Percentiles rank a stretch among this genome's conserved stretches.
Conservation (phyloP, 2,888 invertebrate genomes). For the Diaperis boleti region DNA sequence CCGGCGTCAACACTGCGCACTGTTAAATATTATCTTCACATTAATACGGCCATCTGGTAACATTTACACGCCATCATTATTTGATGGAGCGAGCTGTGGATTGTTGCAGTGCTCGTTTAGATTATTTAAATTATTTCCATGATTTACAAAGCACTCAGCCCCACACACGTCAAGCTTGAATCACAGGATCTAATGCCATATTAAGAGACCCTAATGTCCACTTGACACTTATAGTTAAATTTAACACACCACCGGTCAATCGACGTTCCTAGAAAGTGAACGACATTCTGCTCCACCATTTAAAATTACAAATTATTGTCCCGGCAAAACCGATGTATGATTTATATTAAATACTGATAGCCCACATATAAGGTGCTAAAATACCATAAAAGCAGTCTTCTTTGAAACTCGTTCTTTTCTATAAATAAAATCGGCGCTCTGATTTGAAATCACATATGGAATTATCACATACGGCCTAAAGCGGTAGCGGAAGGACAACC, state of each 20-base stretch:
- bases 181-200: slow-evolving; percentile 30
- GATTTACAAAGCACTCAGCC: slow-evolving; percentile 31
- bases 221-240: slow-evolving; percentile 38
- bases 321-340: slow-evolving; percentile 29
- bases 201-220: slow-evolving; percentile 39
- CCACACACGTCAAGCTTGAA: slow-evolving; percentile 30
- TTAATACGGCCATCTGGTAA: slow-evolving; percentile 39
- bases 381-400: slow-evolving; percentile 20
- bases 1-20: slow-evolving; percentile 40
- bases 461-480: slow-evolving; percentile 24
- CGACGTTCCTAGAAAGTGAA: slow-evolving; percentile 18
- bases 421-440: slow-evolving; percentile 28
- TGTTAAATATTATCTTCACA: slow-evolving; percentile 40
- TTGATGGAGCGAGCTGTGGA: slow-evolving; percentile 24
- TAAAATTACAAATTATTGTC: slow-evolving; percentile 32
- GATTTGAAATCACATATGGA: slow-evolving; percentile 28
- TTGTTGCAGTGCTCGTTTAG: slow-evolving; percentile 30
- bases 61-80: slow-evolving; percentile 35
- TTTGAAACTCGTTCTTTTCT: slow-evolving; percentile 6
- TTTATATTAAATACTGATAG: slow-evolving; percentile 33
- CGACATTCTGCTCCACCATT: slow-evolving; percentile 28
- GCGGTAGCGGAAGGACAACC: slow-evolving; percentile 33
- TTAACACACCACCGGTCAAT: slow-evolving; percentile 24
- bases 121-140: slow-evolving; percentile 39
- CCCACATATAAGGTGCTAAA: slow-evolving; percentile 35